Conservation (phyloP, 2,113 vertebrate genomes). For the Oryzias javanicus region DNA sequence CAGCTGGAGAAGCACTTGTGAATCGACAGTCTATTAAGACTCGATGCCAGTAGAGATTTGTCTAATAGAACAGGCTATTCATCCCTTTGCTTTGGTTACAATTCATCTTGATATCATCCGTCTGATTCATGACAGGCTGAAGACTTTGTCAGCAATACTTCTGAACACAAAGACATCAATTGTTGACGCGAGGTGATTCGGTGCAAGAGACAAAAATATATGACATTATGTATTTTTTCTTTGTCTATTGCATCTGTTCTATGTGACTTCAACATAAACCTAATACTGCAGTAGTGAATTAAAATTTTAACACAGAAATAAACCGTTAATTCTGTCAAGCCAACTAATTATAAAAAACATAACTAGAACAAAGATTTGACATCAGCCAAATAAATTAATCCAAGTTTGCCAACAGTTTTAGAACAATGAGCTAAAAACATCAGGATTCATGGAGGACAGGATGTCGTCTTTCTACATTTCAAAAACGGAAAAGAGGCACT, state of each 20-base stretch:
- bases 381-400: slow-evolving; percentile 45
- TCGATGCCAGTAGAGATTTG: neutral
- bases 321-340: neutral
- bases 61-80: slow-evolving; percentile 14
- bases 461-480: neutral
- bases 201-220: too few relatives aligned
- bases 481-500: slow-evolving; percentile 7
- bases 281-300: too few relatives aligned
- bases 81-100: neutral
- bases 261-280: too few relatives aligned
- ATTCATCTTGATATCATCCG: slow-evolving; percentile 3
- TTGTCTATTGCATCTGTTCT: too few relatives aligned
- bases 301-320: slow-evolving; percentile 1
- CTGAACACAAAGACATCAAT: neutral
- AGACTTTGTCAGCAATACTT: neutral
- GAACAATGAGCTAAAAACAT: slow-evolving; percentile 18
- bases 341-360: slow-evolving; percentile 1
- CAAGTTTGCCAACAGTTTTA: slow-evolving; percentile 5
- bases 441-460: slow-evolving; percentile 10
- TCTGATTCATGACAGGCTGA: neutral
- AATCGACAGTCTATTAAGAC: slow-evolving; percentile 12
- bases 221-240: too few relatives aligned
- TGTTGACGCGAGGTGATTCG: neutral
- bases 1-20: slow-evolving; percentile 44
- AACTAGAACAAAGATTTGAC: neutral